Evolutionary conservation across 2,113 vertebrate species (phyloP).

Genomic region (Pseudopodoces humilis): DNA sequence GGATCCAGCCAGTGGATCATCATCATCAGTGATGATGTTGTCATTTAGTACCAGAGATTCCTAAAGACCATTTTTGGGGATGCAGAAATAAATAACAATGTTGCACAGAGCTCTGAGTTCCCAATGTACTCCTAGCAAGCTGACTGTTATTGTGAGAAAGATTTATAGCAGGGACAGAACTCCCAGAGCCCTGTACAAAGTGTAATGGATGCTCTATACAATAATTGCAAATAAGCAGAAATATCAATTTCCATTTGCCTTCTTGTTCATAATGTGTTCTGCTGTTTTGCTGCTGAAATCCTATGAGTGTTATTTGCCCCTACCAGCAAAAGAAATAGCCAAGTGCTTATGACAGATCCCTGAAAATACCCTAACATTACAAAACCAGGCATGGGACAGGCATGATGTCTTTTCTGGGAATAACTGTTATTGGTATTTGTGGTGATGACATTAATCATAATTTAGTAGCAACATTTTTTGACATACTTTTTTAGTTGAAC

Average conservation of each 20-base stretch:
- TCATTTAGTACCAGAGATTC: not conserved
- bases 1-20: not conserved
- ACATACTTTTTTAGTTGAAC: not conserved
- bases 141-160: not conserved
- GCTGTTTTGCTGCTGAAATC: not conserved
- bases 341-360: not conserved
- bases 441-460: not conserved
- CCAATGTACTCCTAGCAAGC: not conserved
- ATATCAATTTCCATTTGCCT: not conserved
- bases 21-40: too few relatives aligned
- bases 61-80: not conserved
- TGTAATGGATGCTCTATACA: not conserved
- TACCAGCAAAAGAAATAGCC: not conserved
- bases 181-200: fast-evolving
- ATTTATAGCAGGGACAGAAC: not conserved
- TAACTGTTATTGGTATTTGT: not conserved
- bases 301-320: not conserved
- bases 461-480: not conserved
- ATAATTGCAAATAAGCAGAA: not conserved
- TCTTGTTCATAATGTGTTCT: not conserved
- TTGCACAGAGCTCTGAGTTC: not conserved
- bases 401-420: not conserved
- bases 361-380: not conserved
- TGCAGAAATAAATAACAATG: not conserved
- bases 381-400: not conserved